phyloP scores from a whole-genome alignment of 2,113 vertebrate species.

The Zapornia atra region DNA sequence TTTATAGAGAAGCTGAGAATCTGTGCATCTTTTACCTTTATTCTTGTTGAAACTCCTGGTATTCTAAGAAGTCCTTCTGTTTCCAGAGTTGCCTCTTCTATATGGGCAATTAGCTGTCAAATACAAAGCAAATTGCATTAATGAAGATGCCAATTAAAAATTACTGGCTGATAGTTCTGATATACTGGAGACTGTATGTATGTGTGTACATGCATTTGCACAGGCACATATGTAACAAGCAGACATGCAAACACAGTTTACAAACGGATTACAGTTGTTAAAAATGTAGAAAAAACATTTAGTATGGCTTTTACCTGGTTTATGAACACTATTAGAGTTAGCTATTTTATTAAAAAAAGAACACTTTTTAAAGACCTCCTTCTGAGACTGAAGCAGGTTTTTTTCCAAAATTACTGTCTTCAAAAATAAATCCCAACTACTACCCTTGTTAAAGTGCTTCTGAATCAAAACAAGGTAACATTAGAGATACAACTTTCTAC shows the following conservation, averaged over 20 bases:
- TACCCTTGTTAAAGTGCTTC: background rate
- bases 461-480: background rate
- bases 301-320: background rate
- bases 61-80: conserved; percentile 95
- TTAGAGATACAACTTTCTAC: background rate
- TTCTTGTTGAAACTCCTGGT: conserved; percentile 86
- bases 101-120: conserved; percentile 87
- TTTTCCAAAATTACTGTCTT: background rate
- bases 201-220: background rate
- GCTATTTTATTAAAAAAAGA: background rate
- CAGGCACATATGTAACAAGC: background rate
- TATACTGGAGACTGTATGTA: background rate
- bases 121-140: conserved; percentile 36
- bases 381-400: background rate
- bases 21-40: conserved; percentile 82
- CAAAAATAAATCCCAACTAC: background rate
- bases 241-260: background rate
- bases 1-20: background rate
- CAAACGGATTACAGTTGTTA: background rate
- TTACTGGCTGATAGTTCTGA: background rate
- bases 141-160: background rate
- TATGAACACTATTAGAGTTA: background rate
- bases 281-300: background rate
- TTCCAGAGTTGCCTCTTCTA: conserved; percentile 89
- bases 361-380: background rate